Conservation (phyloP, 2,113 vertebrate genomes). For the Lathamus discolor region DNA sequence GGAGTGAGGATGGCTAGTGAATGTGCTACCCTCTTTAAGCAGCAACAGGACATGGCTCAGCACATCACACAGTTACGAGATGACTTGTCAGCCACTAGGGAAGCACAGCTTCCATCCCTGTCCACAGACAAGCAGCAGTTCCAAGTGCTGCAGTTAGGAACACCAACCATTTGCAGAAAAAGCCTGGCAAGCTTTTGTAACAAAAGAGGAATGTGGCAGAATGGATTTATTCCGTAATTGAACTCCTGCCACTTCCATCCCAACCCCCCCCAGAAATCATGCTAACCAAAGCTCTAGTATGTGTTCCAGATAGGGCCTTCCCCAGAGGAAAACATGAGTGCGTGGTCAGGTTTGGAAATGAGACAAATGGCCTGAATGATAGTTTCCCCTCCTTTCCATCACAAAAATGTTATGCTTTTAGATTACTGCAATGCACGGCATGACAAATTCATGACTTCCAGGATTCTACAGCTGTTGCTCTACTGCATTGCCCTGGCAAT, state of each 20-base stretch:
- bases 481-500: neutral
- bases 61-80: fast-evolving
- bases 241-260: neutral
- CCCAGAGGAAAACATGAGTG: conserved; percentile 39
- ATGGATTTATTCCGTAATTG: conserved; percentile 25
- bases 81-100: neutral
- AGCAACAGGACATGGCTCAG: neutral
- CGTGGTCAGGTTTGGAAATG: conserved; percentile 53
- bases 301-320: conserved; percentile 58
- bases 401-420: neutral
- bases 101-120: neutral
- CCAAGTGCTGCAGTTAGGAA: neutral
- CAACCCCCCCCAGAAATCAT: conserved; percentile 35
- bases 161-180: neutral
- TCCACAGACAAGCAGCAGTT: neutral
- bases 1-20: fast-evolving
- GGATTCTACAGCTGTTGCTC: neutral
- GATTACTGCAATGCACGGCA: neutral
- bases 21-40: neutral
- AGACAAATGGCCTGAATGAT: neutral
- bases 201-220: neutral
- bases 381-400: neutral
- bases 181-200: neutral
- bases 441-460: neutral
- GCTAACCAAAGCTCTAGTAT: conserved; percentile 27